Conservation (phyloP, 2,888 invertebrate genomes). For the Spodoptera picta region DNA sequence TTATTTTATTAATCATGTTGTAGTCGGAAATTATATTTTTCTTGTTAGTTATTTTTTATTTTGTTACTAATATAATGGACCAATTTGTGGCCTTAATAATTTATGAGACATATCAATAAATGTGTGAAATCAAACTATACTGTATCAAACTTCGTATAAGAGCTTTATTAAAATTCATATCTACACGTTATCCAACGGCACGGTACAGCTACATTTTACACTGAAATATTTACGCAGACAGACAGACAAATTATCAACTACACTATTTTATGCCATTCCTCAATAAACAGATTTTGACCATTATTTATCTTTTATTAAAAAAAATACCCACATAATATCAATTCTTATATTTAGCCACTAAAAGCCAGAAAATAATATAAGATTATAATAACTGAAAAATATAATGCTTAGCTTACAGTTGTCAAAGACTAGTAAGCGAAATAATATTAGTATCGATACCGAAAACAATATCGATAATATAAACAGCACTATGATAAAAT, state of each 20-base stretch:
- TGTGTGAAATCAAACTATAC: conserved; percentile 59
- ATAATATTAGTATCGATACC: neutral
- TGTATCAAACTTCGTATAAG: conserved; percentile 62
- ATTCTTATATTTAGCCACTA: conserved; percentile 5
- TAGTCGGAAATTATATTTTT: conserved; percentile 51
- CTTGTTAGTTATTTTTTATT: conserved; percentile 53
- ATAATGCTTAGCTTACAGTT: neutral
- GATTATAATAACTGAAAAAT: conserved; percentile 1
- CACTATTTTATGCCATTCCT: conserved; percentile 76
- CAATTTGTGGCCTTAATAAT: conserved; percentile 62
- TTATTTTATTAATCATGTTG: conserved; percentile 51
- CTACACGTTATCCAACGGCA: conserved; percentile 65
- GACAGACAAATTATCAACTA: conserved; percentile 59
- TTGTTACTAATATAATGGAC: conserved; percentile 60
- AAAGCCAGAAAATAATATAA: conserved; percentile 2
- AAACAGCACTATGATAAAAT: conserved; percentile 21
- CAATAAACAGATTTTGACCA: conserved; percentile 76
- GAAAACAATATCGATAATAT: conserved; percentile 3
- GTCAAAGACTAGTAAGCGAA: neutral
- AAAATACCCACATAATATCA: conserved; percentile 8
- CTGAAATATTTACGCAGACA: conserved; percentile 62
- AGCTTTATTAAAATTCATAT: conserved; percentile 70
- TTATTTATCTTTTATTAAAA: conserved; percentile 63
- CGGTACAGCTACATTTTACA: conserved; percentile 62
- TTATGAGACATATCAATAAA: conserved; percentile 61